Percentiles rank a stretch among this genome's conserved stretches.
phyloP scores from a whole-genome alignment of 2,888 invertebrate species.

The Gandaritis pyraliata region DNA sequence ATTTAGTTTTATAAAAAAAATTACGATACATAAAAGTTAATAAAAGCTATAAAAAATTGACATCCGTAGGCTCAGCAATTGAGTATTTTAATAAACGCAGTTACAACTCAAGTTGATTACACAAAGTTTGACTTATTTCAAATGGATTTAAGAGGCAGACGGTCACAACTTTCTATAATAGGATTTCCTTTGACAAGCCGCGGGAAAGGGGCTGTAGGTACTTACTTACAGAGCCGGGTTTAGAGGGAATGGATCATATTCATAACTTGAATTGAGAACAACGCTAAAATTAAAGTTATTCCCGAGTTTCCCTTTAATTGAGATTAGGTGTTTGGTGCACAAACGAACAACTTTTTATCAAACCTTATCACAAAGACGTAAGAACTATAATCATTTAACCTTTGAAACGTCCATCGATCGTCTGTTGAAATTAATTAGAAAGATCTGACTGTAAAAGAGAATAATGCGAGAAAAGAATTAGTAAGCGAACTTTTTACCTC shows the following conservation, averaged over 20 bases:
- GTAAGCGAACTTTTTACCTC: constrained; percentile 12
- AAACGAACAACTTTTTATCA: constrained; percentile 16
- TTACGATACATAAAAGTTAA: no score
- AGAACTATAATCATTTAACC: constrained; percentile 15
- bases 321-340: constrained; percentile 37
- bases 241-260: constrained; percentile 36
- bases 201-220: not conserved
- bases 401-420: constrained; percentile 39
- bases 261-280: constrained; percentile 35
- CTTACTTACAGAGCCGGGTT: not conserved
- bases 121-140: constrained; percentile 22
- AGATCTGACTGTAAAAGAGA: constrained; percentile 28
- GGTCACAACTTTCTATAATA: constrained; percentile 37
- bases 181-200: constrained; percentile 41
- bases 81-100: constrained; percentile 4
- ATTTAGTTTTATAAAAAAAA: no score
- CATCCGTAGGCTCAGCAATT: no score
- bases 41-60: no score
- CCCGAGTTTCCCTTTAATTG: constrained; percentile 39
- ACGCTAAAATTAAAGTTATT: constrained; percentile 42
- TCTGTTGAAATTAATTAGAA: constrained; percentile 40
- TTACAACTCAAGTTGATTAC: constrained; percentile 19
- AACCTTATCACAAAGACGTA: constrained; percentile 15
- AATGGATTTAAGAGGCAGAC: constrained; percentile 26
- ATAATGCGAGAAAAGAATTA: constrained; percentile 23